These are phyloP conservation scores for Anguilla anguilla DNA, from an alignment of 2,797 vertebrate genomes.

Conservation along the genomic window DNA sequence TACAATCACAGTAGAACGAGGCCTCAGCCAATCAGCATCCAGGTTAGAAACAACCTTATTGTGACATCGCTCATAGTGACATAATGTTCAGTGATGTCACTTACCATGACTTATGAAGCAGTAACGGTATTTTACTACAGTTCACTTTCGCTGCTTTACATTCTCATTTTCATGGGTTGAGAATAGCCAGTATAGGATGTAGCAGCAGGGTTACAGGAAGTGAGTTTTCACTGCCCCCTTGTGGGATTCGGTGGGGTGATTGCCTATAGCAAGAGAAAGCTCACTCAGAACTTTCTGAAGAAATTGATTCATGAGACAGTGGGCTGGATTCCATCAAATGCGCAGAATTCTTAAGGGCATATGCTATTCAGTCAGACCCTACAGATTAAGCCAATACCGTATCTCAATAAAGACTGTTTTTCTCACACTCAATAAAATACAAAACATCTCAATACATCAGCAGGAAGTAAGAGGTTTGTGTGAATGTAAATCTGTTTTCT, in stretches of 20 bases:
- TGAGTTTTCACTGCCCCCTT: background rate
- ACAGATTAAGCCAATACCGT: too few species aligned
- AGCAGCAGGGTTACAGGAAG: background rate
- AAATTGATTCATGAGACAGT: background rate
- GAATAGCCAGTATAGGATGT: background rate
- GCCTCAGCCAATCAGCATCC: too few species aligned
- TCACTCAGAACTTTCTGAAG: background rate
- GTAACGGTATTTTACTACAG: background rate
- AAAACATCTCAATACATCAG: too few species aligned
- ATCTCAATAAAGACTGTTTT: too few species aligned
- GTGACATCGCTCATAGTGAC: background rate
- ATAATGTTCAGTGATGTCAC: background rate
- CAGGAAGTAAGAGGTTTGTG: too few species aligned
- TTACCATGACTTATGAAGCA: background rate
- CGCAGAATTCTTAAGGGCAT: too few species aligned
- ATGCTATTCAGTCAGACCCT: too few species aligned
- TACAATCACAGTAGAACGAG: too few species aligned
- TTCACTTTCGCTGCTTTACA: background rate
- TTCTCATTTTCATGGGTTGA: background rate
- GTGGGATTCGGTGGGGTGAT: background rate
- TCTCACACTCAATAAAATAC: too few species aligned
- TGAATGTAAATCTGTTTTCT: too few species aligned
- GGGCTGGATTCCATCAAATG: background rate
- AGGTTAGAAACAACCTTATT: background rate
- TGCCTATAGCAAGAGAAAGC: background rate